phyloP scores from a whole-genome alignment of 2,888 invertebrate genomes.

The Morinoia aosen region DNA sequence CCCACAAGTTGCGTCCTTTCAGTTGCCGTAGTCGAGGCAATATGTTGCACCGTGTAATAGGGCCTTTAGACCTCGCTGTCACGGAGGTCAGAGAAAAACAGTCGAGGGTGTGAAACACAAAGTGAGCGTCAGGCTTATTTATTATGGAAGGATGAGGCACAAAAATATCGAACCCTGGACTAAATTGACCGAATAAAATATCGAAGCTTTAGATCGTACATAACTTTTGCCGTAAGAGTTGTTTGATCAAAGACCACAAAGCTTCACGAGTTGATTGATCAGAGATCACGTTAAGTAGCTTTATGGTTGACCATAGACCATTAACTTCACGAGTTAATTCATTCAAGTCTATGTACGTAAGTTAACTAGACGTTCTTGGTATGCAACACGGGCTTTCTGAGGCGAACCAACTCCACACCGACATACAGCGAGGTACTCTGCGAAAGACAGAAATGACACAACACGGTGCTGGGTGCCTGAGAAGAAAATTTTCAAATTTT shows the following conservation, averaged over 20 bases:
- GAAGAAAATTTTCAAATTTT: background rate
- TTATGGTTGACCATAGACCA: background rate
- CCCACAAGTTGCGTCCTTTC: too few species aligned
- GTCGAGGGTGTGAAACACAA: background rate
- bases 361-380: background rate
- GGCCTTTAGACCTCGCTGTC: background rate
- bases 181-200: conserved; percentile 42
- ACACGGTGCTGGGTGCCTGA: background rate
- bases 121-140: conserved; percentile 52
- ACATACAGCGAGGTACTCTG: conserved; percentile 5
- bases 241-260: conserved; percentile 9
- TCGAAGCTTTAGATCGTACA: conserved; percentile 37
- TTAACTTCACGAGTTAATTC: background rate
- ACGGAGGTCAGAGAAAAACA: background rate
- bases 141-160: conserved; percentile 53
- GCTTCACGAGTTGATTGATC: background rate
- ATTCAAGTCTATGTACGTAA: conserved; percentile 5
- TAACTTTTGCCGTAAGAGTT: conserved; percentile 15
- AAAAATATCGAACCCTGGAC: conserved; percentile 46
- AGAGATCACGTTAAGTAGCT: background rate
- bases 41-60: too few species aligned
- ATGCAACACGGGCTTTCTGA: background rate
- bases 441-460: background rate
- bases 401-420: background rate
- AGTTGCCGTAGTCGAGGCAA: too few species aligned